These are phyloP conservation scores for Drosophila paranaensis DNA, from an alignment of 2,888 invertebrate genomes.

Conservation along the genomic window DNA sequence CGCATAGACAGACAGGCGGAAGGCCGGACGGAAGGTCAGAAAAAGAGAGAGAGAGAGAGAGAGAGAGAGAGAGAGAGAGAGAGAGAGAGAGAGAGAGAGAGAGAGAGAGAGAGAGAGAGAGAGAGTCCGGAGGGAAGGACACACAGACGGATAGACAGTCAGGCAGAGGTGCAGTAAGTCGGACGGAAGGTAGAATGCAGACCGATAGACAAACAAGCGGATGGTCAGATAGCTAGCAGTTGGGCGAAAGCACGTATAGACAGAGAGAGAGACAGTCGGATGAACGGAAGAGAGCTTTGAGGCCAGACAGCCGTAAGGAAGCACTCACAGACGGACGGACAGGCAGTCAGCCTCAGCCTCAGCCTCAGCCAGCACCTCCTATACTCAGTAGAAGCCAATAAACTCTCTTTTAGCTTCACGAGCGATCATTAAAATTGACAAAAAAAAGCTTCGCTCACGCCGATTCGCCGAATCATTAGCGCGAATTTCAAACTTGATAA, in stretches of 20 bases:
- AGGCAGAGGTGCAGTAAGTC: too few species aligned
- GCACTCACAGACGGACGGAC: background rate
- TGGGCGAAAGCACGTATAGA: background rate
- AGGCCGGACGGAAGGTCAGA: background rate
- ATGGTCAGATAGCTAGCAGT: background rate
- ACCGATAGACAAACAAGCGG: background rate
- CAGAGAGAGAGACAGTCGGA: background rate
- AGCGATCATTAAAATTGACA: background rate
- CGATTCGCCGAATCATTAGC: constrained; percentile 69
- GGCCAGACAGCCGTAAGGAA: background rate
- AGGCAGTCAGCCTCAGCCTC: background rate
- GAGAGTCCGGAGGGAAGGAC: background rate
- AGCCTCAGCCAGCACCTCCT: background rate
- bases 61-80: too few species aligned
- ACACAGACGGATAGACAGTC: background rate
- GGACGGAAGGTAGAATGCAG: too few species aligned
- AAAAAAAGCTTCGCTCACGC: constrained; percentile 35
- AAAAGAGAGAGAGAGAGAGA: too few species aligned
- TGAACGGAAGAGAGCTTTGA: background rate
- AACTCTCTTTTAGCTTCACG: background rate
- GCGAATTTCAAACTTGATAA: constrained; percentile 56
- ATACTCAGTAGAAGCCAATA: background rate
- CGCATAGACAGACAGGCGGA: background rate
- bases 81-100: too few species aligned
- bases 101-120: too few species aligned